A percentile compares a stretch with the other conserved stretches of the same genome.
phyloP scores from a whole-genome alignment of 2,797 vertebrate genomes.

The Eurystomus glaucurus region DNA sequence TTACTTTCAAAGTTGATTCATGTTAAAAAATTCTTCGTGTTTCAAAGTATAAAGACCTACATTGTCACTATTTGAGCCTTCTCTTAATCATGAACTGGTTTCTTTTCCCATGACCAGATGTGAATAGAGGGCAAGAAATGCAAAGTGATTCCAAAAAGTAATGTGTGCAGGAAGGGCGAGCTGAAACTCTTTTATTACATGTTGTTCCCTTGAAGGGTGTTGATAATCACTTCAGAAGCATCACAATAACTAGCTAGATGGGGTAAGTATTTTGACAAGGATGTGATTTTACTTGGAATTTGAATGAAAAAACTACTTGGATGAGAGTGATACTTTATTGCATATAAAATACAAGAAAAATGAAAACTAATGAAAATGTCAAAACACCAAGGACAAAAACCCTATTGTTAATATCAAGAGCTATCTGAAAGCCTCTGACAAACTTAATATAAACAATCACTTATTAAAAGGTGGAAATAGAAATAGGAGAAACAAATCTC shows the following conservation, averaged over 20 bases:
- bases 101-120: neutral
- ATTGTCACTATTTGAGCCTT: neutral
- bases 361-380: neutral
- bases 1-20: neutral
- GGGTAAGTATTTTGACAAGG: neutral
- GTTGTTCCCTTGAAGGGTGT: neutral
- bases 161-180: neutral
- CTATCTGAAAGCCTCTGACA: neutral
- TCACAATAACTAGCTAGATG: neutral
- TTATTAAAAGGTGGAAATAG: neutral
- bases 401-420: neutral
- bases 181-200: neutral
- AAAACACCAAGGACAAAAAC: neutral
- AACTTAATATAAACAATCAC: neutral
- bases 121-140: neutral
- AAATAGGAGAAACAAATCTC: neutral
- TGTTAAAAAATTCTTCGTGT: neutral
- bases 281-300: neutral
- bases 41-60: neutral
- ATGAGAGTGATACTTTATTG: neutral
- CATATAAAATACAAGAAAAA: neutral
- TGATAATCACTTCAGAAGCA: neutral
- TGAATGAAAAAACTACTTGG: neutral
- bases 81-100: neutral
- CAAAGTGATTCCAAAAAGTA: neutral